These are phyloP conservation scores for Drosophila albomicans DNA, from an alignment of 1,140 invertebrate species.

Conservation along the genomic window DNA sequence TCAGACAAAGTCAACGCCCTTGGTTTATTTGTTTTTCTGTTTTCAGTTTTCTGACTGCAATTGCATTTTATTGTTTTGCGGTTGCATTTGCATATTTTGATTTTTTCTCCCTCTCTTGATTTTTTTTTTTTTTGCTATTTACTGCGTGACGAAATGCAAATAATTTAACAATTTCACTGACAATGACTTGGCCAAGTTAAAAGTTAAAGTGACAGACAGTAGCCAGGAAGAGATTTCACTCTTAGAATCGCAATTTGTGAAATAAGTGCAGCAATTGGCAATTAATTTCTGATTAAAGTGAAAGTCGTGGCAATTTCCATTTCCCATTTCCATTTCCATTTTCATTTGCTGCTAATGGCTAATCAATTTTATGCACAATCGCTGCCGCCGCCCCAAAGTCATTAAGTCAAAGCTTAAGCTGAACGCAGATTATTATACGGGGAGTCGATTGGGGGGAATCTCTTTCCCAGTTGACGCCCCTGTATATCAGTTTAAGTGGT, in stretches of 20 bases:
- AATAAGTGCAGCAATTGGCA: conserved; percentile 9
- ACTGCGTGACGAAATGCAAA: conserved; percentile 61
- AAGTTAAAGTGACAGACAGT: neutral
- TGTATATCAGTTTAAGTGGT: conserved; percentile 5
- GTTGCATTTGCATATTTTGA: conserved; percentile 56
- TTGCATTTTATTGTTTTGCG: conserved; percentile 42
- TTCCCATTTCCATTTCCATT: conserved; percentile 21
- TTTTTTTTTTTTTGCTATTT: conserved; percentile 13
- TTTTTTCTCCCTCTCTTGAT: conserved; percentile 9
- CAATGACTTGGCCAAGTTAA: conserved; percentile 19
- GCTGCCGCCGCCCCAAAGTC: conserved; percentile 14
- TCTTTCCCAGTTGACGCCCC: neutral
- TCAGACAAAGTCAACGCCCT: conserved; percentile 40
- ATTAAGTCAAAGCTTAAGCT: conserved; percentile 9
- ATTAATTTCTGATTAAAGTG: conserved; percentile 62
- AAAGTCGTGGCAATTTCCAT: conserved; percentile 54
- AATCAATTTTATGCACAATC: conserved; percentile 64
- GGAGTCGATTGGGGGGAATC: no score
- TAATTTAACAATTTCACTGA: conserved; percentile 44
- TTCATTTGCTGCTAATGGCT: conserved; percentile 48
- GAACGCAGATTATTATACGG: neutral
- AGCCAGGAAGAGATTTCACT: conserved; percentile 26
- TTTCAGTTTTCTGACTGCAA: conserved; percentile 1
- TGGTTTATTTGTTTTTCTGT: conserved; percentile 11
- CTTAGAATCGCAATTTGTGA: conserved; percentile 40